These are phyloP conservation scores for Podarcis siculus DNA, from an alignment of 2,797 vertebrate species.

Conservation along the genomic window DNA sequence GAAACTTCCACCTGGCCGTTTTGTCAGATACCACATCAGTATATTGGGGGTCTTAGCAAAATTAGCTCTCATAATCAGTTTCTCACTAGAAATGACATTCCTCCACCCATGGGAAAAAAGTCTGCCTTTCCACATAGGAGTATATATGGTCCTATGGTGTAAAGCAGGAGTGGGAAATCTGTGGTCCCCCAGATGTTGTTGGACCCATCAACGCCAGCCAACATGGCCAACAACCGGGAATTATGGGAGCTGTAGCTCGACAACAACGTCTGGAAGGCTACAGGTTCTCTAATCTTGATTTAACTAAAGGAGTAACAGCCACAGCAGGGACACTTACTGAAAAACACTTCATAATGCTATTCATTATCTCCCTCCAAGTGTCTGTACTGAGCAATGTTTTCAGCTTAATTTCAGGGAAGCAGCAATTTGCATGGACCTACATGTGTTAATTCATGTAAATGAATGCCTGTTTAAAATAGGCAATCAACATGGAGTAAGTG, in stretches of 20 bases:
- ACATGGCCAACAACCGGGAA: not conserved
- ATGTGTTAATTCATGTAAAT: conserved; percentile 19
- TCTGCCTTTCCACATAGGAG: not conserved
- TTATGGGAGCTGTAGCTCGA: no score
- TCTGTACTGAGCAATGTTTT: not conserved
- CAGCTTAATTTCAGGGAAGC: not conserved
- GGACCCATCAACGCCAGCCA: not conserved
- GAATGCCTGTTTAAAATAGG: conserved; percentile 5
- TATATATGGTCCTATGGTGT: not conserved
- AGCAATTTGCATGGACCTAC: not conserved
- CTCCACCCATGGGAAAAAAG: not conserved
- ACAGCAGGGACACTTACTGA: not conserved
- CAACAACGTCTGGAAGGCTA: no score
- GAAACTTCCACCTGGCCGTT: not conserved
- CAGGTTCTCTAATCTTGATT: not conserved
- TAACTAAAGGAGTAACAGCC: not conserved
- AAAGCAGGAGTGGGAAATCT: not conserved
- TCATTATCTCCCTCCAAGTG: not conserved
- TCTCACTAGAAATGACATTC: not conserved
- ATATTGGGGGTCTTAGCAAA: not conserved
- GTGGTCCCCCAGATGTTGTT: not conserved
- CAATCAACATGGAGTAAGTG: not conserved
- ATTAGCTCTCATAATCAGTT: not conserved
- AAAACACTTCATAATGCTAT: not conserved
- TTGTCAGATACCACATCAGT: not conserved